phyloP scores from a whole-genome alignment of 2,113 vertebrate species.

The Caracal caracal region DNA sequence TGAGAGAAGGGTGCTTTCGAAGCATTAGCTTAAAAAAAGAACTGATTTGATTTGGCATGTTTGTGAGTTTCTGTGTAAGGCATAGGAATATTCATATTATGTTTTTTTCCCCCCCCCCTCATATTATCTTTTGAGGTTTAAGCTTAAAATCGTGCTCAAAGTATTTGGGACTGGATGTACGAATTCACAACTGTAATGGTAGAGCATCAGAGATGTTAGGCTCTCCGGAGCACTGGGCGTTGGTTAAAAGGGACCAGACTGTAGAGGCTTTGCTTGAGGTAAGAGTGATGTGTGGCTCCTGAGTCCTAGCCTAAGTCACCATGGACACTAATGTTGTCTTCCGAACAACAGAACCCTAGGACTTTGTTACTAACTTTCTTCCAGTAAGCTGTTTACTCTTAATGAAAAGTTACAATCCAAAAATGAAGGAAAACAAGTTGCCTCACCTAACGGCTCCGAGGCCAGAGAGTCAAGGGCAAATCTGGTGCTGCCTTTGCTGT shows the following conservation, averaged over 20 bases:
- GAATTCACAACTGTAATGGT: not conserved
- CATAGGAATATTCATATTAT: not conserved
- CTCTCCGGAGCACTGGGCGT: not conserved
- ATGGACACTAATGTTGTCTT: not conserved
- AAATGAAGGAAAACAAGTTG: conserved; percentile 63
- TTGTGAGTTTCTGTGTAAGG: not conserved
- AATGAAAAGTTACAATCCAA: conserved; percentile 41
- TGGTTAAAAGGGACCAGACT: not conserved
- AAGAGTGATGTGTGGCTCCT: not conserved
- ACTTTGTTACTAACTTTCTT: conserved; percentile 25
- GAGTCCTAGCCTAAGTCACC: not conserved
- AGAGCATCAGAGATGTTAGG: not conserved
- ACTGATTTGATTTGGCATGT: not conserved
- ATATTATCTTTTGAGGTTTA: not conserved
- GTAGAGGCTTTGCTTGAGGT: not conserved
- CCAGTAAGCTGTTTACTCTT: conserved; percentile 16
- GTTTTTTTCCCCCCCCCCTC: not conserved
- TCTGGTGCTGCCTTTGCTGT: conserved; percentile 55
- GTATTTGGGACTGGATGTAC: not conserved
- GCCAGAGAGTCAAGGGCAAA: not conserved
- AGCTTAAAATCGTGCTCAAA: not conserved
- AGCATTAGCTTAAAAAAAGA: not conserved
- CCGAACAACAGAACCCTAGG: not conserved
- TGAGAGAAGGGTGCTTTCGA: not conserved
- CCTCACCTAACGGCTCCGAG: not conserved